Conservation (phyloP, 2,113 vertebrate genomes). For the Neomonachus schauinslandi region DNA sequence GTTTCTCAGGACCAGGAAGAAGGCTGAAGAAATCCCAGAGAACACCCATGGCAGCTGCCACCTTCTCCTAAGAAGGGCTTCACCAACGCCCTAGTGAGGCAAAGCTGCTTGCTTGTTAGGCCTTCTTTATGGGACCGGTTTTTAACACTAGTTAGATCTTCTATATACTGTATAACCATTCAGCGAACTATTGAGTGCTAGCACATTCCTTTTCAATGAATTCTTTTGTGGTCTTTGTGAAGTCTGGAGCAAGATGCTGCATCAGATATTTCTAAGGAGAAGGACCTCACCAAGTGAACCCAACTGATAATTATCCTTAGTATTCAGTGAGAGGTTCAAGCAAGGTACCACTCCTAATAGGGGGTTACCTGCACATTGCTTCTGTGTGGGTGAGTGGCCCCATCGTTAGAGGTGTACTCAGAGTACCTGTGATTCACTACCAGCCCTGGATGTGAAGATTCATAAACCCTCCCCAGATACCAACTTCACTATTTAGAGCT, state of each 20-base stretch:
- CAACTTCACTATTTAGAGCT: neutral
- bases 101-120: neutral
- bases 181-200: neutral
- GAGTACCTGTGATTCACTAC: neutral
- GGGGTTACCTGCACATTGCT: neutral
- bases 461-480: neutral
- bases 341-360: neutral
- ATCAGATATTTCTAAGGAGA: neutral
- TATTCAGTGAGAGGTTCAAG: neutral
- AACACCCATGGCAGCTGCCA: neutral
- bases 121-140: neutral
- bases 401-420: neutral
- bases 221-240: slow-evolving; percentile 12
- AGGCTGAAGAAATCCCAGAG: neutral
- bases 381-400: neutral
- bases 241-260: neutral
- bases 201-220: neutral
- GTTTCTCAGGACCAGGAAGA: neutral
- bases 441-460: neutral
- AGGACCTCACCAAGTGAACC: neutral
- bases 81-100: neutral
- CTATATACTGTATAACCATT: neutral
- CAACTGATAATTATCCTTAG: neutral
- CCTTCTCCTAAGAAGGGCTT: neutral
- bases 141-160: neutral